Base-by-base conservation (phyloP, 92 coral and sea anemone species). In the Parazoanthus atlanticus region DNA sequence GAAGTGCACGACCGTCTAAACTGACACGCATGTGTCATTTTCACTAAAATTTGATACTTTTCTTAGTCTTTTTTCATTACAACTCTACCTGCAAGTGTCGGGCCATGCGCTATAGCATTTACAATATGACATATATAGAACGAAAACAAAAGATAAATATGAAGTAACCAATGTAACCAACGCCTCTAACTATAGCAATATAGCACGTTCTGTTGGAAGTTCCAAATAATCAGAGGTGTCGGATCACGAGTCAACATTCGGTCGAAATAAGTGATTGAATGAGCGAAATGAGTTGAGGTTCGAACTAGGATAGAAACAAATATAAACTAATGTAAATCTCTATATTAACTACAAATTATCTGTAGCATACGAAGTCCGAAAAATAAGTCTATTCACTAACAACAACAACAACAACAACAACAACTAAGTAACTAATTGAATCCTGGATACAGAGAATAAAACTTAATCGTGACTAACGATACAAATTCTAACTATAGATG, bases 251-350 rank as follows among this genome's bases (percentile, higher is more conserved):
- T 8, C 4, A 40, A 40, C n/a, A 3, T 34, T 76, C 11, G 19
- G 65, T 76, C 5, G 41, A 74, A 3, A 32, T 23, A 23, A 38
- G 23, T 25, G 9, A 75, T 33, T 2, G 17, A 9, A 17, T 3
- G 52, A 11, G 6, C 29, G 33, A 70, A 15, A 26, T 70, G 34
- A 70, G 75, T 29, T 70, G 33, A 70, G 75, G 34, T 30, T 70
- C 17, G 75, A 70, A 70, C 75, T 70, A 70, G 38, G 75, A 9
- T 70, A 26, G 72, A 25, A 70, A 70, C 34, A 70, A 26, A 29
- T 70, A 70, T 25, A 70, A 70, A 70, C 75, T 70, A 70, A 29
- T 10, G 75, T 70, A 70, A 70, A 9, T 70, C 75, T 70, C 31
- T 70, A 70, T 38, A n/a, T 70, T 70, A 70, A 70, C 75, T 70